Evolutionary conservation across 2,888 invertebrate genomes (phyloP).

Genomic region (Anthrax anthrax): DNA sequence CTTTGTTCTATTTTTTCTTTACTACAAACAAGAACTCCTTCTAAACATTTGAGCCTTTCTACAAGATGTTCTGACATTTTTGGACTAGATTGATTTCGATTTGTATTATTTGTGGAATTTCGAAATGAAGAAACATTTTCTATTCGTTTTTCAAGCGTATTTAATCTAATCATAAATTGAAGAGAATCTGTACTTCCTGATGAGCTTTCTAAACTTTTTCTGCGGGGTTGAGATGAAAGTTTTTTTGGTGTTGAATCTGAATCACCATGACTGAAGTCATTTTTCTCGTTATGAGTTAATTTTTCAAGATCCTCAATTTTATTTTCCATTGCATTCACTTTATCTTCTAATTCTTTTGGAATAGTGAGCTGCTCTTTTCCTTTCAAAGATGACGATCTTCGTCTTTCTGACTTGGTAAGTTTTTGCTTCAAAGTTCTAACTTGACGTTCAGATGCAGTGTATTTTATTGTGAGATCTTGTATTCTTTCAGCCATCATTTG

Average conservation of each 20-base stretch:
- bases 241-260: constrained; percentile 14
- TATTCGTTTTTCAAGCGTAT: constrained; percentile 63
- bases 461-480: constrained; percentile 68
- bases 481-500: constrained; percentile 70
- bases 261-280: neutral
- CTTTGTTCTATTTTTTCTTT: constrained; percentile 55
- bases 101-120: constrained; percentile 21
- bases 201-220: constrained; percentile 65
- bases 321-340: constrained; percentile 63
- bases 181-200: constrained; percentile 64
- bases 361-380: constrained; percentile 67
- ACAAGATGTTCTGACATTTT: constrained; percentile 41
- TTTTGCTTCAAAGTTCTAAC: constrained; percentile 66
- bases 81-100: constrained; percentile 19
- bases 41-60: constrained; percentile 44
- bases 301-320: constrained; percentile 56
- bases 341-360: constrained; percentile 72
- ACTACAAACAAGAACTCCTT: constrained; percentile 46
- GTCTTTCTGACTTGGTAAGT: constrained; percentile 61
- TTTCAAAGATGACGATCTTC: constrained; percentile 69
- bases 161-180: constrained; percentile 62
- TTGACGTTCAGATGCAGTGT: constrained; percentile 68
- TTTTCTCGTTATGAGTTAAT: neutral
- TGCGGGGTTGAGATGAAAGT: constrained; percentile 36
- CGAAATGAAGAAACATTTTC: constrained; percentile 37